Percentiles rank a stretch among this genome's conserved stretches.
Conservation (phyloP, 2,113 vertebrate species). For the Gnathonemus longibarbis region DNA sequence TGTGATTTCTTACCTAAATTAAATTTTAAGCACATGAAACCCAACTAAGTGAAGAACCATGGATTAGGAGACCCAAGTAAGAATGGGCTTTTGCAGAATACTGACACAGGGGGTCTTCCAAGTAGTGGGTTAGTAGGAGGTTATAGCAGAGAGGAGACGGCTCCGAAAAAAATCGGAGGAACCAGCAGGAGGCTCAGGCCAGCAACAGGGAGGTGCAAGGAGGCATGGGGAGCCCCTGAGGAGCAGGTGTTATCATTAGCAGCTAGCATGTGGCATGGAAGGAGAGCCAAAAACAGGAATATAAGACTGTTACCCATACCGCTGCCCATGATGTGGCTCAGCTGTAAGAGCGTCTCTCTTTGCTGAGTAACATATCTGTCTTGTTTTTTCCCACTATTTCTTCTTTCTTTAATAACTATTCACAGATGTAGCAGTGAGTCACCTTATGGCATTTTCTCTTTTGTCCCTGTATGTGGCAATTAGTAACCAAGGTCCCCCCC, state of each 20-base stretch:
- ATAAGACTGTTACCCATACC: not conserved
- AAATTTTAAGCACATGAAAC: not conserved
- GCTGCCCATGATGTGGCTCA: not conserved
- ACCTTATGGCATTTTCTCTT: not conserved
- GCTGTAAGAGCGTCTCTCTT: not conserved
- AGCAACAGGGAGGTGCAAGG: not conserved
- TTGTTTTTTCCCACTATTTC: not conserved
- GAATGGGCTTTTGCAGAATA: not conserved
- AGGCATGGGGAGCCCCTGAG: not conserved
- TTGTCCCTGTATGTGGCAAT: not conserved
- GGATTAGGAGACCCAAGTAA: not conserved
- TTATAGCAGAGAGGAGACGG: not conserved
- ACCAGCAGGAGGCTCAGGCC: not conserved
- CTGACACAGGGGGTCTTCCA: not conserved
- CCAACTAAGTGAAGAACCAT: not conserved
- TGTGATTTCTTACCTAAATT: not conserved
- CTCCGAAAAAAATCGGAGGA: not conserved
- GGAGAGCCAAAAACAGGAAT: not conserved
- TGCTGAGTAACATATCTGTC: not conserved
- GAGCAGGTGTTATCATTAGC: not conserved
- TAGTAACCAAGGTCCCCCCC: not conserved
- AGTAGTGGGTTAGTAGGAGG: not conserved
- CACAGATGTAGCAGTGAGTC: not conserved
- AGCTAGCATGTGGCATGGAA: not conserved
- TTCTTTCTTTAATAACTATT: not conserved